Evolutionary conservation across 1,140 invertebrate genomes (phyloP), one percentile per base, ranked within the genome.

Genomic region (Nephila pilipes): DNA sequence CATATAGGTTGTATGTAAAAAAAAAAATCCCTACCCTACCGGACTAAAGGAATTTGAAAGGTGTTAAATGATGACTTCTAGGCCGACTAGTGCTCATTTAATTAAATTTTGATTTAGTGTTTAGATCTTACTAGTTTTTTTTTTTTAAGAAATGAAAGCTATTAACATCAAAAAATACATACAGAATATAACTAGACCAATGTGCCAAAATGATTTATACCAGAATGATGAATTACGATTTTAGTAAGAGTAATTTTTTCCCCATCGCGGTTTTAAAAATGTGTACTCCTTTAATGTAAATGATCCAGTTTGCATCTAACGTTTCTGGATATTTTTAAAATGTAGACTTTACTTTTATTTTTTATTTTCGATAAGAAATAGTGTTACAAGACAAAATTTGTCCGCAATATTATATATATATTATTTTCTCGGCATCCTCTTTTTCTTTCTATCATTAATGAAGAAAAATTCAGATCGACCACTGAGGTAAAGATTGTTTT

Each of bases 31-130:
- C 80, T 54, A 83, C 80, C 80, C 65, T 36, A 32, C 29, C n/a
- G 54, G 3, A 83, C 4, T n/a, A 46, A 55, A 83, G 8, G 16
- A 55, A 25, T 87, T 87, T 60, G 55, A 87, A 87, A 58, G 85
- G 85, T 81, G 46, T 83, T 87, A 87, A 87, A 87, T 63, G 85
- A 87, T 87, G 85, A 57, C 32, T 63, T 32, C 57, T 22, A n/a
- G 85, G 8, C n/a, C 36, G 75, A 58, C 46, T 18, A 58, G 32
- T 88, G 60, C 32, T 55, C 6, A 55, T 88, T 88, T 88, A 88
- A 88, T 88, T 88, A 88, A 88, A 88, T 36, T 58, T 69, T 38
- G 29, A 87, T 65, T 75, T 88, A 46, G 32, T 36, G 69, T 75
- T 88, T 29, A 12, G 46, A 87, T 87, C 25, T 75, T 75, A 75